These are phyloP conservation scores for Rhabdomys dilectus DNA, from an alignment of 2,113 vertebrate species.

Conservation along the genomic window DNA sequence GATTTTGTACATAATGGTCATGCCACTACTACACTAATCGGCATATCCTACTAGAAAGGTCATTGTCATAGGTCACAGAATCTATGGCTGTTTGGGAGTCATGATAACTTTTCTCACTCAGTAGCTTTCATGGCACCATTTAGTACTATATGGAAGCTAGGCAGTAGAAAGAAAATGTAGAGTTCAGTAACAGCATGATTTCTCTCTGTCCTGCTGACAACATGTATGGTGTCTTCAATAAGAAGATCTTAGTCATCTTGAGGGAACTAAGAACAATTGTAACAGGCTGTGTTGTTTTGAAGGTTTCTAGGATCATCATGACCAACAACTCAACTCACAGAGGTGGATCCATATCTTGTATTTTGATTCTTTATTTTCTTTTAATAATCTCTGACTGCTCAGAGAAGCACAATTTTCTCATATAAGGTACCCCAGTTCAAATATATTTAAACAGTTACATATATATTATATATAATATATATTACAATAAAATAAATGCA, in stretches of 20 bases:
- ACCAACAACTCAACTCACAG: neutral
- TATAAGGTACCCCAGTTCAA: neutral
- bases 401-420: neutral
- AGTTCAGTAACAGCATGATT: neutral
- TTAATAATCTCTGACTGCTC: neutral
- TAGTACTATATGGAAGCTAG: neutral
- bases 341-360: neutral
- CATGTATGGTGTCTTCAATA: neutral
- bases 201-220: neutral
- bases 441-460: no score
- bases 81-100: neutral
- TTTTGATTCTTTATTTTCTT: neutral
- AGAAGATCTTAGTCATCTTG: neutral
- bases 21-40: neutral
- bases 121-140: neutral
- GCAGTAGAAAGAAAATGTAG: neutral
- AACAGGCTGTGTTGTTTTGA: neutral
- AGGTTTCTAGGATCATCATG: neutral
- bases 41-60: neutral
- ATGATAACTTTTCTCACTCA: neutral
- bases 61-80: neutral
- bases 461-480: neutral
- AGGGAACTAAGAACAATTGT: neutral
- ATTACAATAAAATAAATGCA: no score
- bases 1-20: neutral